Percentiles rank a stretch among this genome's conserved stretches.
phyloP scores from a whole-genome alignment of 2,888 invertebrate genomes.

The Oscheius sp. region DNA sequence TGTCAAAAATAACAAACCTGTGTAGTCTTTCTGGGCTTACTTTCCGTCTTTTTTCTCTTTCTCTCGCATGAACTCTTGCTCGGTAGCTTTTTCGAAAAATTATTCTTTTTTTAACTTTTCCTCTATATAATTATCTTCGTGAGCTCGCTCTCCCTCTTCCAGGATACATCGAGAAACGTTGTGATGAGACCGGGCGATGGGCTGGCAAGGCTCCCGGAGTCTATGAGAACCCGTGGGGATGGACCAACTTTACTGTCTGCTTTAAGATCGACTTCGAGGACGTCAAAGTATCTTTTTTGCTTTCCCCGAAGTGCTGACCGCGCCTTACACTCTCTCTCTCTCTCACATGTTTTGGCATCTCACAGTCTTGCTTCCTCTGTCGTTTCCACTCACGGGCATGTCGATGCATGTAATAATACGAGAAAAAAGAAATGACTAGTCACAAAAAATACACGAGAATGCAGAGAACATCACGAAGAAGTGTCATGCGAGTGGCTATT shows the following conservation, averaged over 20 bases:
- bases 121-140: not conserved
- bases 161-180: slow-evolving; percentile 42
- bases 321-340: slow-evolving; percentile 12
- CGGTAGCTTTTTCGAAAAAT: not conserved
- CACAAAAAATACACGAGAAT: not conserved
- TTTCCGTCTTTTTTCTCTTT: slow-evolving; percentile 6
- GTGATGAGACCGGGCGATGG: slow-evolving; percentile 56
- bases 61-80: not conserved
- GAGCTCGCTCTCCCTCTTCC: no score
- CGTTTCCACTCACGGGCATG: not conserved
- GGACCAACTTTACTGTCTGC: slow-evolving; percentile 62
- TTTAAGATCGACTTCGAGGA: slow-evolving; percentile 57
- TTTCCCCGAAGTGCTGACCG: not conserved
- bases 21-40: slow-evolving; percentile 11
- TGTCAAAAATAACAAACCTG: not conserved
- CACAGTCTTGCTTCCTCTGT: not conserved
- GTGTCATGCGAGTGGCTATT: slow-evolving; percentile 65
- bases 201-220: slow-evolving; percentile 45
- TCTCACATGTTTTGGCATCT: not conserved
- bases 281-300: slow-evolving; percentile 48
- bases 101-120: not conserved
- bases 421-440: not conserved
- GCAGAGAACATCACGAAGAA: slow-evolving; percentile 63
- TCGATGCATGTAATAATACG: not conserved
- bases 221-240: slow-evolving; percentile 60